Evolutionary conservation across 2,888 invertebrate genomes (phyloP), one percentile per base, ranked within the genome.

Genomic region (Ectemnius continuus): DNA sequence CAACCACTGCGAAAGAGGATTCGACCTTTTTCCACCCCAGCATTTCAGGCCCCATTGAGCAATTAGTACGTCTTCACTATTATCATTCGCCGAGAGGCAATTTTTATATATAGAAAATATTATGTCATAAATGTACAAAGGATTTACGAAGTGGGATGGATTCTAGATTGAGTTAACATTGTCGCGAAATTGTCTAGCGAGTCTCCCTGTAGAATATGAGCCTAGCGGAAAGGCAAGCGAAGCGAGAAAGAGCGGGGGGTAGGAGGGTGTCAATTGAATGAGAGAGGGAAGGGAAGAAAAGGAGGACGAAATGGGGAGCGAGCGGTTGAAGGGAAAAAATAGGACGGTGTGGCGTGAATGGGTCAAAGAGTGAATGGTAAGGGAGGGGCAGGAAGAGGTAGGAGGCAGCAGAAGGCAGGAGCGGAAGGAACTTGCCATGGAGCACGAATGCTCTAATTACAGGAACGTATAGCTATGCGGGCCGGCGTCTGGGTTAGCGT

Each of bases 391-490:
- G 16, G 58, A 5, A 45, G 59, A 4, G 0, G n/a, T n/a, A n/a
- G n/a, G n/a, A 20, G 58, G 48, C 26, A 48, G 46, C n/a, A 18
- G 16, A 57, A 18, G 36, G 47, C 20, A 23, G 63, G 52, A 26
- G 36, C 13, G 52, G 52, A 45, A 26, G 20, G 23, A 28, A 61
- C 13, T 52, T 66, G 45, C 60, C 18, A 36, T 65, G 28, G 52
- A 61, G 66, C 59, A 67, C 63, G 66, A 72, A 75, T 58, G 67
- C 63, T 70, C 66, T 76, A 76, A 76, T 76, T 76, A 78, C 58
- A 65, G 18, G 65, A 47, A 16, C 14, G 67, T 45, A 61, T 36
- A 36, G 18, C 48, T 18, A 23, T 46, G 16, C 59, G 16, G 3
- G 66, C 68, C 60, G 68, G n/a, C 8, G 57, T 4, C 56, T 36